These are phyloP conservation scores for Eutrigla gurnardus DNA, from an alignment of 2,797 vertebrate species.

Conservation along the genomic window DNA sequence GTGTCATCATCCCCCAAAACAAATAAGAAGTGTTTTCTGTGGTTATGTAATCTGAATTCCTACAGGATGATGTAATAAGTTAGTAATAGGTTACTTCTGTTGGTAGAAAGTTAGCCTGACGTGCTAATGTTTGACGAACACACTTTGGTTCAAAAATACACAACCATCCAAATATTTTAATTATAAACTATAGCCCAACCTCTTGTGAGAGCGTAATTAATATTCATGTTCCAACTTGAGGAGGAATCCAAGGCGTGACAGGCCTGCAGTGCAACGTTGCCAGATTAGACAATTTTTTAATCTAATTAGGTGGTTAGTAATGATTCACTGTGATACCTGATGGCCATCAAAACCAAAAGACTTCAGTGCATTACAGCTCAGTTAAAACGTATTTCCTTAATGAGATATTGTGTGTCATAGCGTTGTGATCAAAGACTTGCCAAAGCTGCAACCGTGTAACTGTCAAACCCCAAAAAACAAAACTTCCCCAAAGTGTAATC, in stretches of 20 bases:
- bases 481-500: neutral
- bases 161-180: neutral
- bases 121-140: neutral
- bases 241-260: neutral
- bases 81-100: neutral
- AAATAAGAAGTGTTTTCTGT: neutral
- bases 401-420: neutral
- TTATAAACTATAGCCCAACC: neutral
- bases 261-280: neutral
- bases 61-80: neutral
- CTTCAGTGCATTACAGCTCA: neutral
- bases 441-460: neutral
- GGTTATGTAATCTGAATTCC: neutral
- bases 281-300: neutral
- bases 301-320: neutral
- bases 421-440: neutral
- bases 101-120: neutral
- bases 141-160: too few species aligned
- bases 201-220: neutral
- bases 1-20: neutral
- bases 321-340: too few species aligned
- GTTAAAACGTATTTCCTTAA: neutral
- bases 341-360: neutral
- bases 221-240: neutral
- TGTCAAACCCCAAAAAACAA: neutral